Evolutionary conservation across 1,140 invertebrate species (phyloP), one percentile per base, ranked within the genome.

Genomic region (Euschistus heros): DNA sequence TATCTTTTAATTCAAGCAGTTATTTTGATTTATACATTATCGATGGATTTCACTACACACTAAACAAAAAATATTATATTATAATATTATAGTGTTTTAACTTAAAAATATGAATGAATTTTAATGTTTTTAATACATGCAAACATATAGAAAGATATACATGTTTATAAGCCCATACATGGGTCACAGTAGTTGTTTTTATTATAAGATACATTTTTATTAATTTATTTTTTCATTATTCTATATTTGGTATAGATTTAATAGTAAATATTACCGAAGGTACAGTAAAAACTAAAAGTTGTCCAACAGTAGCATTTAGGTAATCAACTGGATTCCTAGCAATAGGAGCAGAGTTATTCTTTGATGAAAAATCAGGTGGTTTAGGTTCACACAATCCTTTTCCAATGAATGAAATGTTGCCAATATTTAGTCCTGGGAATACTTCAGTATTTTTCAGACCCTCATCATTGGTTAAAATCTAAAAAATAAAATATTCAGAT

Each of bases 301-400:
- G 82, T 47, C 90, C 90, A 54, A 86, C 84, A 8, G 84, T 86
- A 24, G 87, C 88, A 71, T 88, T 88, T 26, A 94, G 79, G 33
- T 84, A 81, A 78, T 94, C 90, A 44, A 94, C 86, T 73, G 87
- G 88, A 76, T 94, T 93, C 47, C 89, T 78, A 17, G 87, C 81
- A 68, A 86, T 78, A 0, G 91, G 91, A 59, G 85, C 79, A 70
- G 81, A 83, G 70, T 92, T 92, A 64, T 80, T 76, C 26, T 81
- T 77, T 63, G 73, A 73, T 65, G 72, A 68, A 67, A 74, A 70
- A 14, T 68, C 37, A 69, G 70, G 54, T 33, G n/a, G 24, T n/a
- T 30, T 42, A 61, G 77, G 76, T 59, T 83, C 81, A 71, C 87
- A 89, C 17, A 81, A 78, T 0, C 83, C 84, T 33, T 83, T 77